Evolutionary conservation across 2,888 invertebrate genomes (phyloP).

Genomic region (Azorinus chamasolen): DNA sequence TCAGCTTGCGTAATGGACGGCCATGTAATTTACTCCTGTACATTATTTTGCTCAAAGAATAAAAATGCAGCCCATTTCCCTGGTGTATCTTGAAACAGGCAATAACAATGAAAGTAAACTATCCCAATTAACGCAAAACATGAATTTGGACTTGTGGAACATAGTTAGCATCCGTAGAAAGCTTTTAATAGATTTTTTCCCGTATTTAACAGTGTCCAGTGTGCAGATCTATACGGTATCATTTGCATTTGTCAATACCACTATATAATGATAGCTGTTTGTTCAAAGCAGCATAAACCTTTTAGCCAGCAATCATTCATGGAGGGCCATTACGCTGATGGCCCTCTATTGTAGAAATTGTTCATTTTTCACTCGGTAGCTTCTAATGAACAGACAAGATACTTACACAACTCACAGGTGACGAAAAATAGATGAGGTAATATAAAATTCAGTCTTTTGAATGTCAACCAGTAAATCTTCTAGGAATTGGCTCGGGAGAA

Average conservation of each 20-base stretch:
- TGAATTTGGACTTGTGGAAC: constrained; percentile 47
- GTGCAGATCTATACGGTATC: constrained; percentile 50
- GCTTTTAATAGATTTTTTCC: constrained; percentile 63
- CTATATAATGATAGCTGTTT: constrained; percentile 60
- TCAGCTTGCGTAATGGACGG: constrained; percentile 38
- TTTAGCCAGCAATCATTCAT: constrained; percentile 60
- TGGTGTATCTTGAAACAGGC: constrained; percentile 20
- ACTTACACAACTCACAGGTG: too few relatives aligned
- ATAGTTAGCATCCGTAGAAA: constrained; percentile 31
- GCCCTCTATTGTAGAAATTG: constrained; percentile 45
- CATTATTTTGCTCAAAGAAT: constrained; percentile 38
- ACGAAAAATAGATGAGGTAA: too few relatives aligned
- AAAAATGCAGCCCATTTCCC: constrained; percentile 42
- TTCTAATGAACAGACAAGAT: too few relatives aligned
- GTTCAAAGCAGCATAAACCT: constrained; percentile 64
- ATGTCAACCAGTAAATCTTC: too few relatives aligned
- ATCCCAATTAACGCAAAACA: constrained; percentile 60
- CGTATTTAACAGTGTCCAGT: constrained; percentile 51
- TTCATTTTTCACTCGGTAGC: constrained; percentile 29
- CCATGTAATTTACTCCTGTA: constrained; percentile 38
- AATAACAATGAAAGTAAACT: constrained; percentile 31
- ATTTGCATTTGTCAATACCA: constrained; percentile 65
- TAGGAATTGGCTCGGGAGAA: too few relatives aligned
- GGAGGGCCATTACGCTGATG: constrained; percentile 47
- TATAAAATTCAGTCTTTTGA: too few relatives aligned